Evolutionary conservation across 2,888 invertebrate genomes (phyloP).

Genomic region (Arge pagana): DNA sequence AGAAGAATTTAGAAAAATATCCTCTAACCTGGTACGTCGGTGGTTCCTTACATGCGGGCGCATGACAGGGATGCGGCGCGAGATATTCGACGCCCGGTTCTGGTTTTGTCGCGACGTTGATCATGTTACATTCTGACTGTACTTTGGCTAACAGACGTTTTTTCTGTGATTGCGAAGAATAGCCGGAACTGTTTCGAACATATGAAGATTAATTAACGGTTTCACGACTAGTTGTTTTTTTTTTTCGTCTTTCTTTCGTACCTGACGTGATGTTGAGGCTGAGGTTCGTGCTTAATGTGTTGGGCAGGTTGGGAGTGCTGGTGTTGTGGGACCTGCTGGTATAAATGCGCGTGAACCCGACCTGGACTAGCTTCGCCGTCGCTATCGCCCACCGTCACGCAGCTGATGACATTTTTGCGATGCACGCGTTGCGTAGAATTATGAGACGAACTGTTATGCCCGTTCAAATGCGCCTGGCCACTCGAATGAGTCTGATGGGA

Average conservation of each 20-base stretch:
- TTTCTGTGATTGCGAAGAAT: constrained; percentile 80
- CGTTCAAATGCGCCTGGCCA: constrained; percentile 36
- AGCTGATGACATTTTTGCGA: constrained; percentile 77
- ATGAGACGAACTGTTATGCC: constrained; percentile 33
- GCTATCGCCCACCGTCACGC: constrained; percentile 78
- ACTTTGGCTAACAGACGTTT: constrained; percentile 87
- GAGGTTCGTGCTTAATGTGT: constrained; percentile 64
- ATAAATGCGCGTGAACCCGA: constrained; percentile 56
- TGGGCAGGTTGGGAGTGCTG: constrained; percentile 51
- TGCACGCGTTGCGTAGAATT: constrained; percentile 50
- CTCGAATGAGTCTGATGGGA: constrained; percentile 45
- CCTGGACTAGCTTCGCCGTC: constrained; percentile 70
- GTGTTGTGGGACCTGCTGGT: constrained; percentile 49
- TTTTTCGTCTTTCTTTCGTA: constrained; percentile 22
- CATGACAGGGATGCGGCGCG: constrained; percentile 57
- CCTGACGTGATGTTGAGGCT: constrained; percentile 57
- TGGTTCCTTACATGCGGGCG: constrained; percentile 62
- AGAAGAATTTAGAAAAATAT: constrained; percentile 4
- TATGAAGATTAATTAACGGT: too few species aligned
- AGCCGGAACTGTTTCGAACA: constrained; percentile 53
- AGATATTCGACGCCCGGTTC: constrained; percentile 63
- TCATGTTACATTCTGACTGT: constrained; percentile 73
- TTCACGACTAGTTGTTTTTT: not conserved
- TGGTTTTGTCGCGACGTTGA: constrained; percentile 65
- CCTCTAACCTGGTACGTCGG: constrained; percentile 54